These are phyloP conservation scores for Dermochelys coriacea DNA, from an alignment of 2,797 vertebrate genomes.

Conservation along the genomic window DNA sequence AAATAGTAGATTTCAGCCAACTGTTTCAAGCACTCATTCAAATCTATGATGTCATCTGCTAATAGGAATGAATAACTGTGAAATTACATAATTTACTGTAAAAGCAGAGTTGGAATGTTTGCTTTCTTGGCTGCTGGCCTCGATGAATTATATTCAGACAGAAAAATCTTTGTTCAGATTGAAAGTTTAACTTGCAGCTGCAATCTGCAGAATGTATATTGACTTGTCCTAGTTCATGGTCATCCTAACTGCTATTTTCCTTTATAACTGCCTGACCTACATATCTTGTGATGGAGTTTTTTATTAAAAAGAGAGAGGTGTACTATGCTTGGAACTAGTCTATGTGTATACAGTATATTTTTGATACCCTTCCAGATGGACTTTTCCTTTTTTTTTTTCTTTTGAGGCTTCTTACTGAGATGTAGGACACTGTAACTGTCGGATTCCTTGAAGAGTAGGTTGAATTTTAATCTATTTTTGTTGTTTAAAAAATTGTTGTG, in stretches of 20 bases:
- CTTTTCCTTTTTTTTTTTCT: background rate
- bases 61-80: conserved; percentile 34
- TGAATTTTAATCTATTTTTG: background rate
- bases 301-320: background rate
- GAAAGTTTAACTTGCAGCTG: background rate
- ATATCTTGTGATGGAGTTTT: background rate
- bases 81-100: conserved; percentile 53
- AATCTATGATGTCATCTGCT: conserved; percentile 42
- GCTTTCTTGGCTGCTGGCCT: conserved; percentile 56
- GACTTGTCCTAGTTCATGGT: background rate
- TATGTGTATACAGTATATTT: background rate
- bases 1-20: conserved; percentile 20
- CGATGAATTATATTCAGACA: background rate
- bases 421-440: background rate
- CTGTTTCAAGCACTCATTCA: conserved; percentile 26
- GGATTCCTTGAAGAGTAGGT: background rate
- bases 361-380: background rate
- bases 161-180: conserved; percentile 22
- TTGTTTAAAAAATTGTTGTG: background rate
- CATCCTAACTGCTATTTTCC: background rate
- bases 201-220: background rate
- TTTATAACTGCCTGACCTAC: background rate
- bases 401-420: background rate
- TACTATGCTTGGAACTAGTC: background rate
- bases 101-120: conserved; percentile 27